phyloP scores from a whole-genome alignment of 2,113 vertebrate species.

The Haemorhous mexicanus region DNA sequence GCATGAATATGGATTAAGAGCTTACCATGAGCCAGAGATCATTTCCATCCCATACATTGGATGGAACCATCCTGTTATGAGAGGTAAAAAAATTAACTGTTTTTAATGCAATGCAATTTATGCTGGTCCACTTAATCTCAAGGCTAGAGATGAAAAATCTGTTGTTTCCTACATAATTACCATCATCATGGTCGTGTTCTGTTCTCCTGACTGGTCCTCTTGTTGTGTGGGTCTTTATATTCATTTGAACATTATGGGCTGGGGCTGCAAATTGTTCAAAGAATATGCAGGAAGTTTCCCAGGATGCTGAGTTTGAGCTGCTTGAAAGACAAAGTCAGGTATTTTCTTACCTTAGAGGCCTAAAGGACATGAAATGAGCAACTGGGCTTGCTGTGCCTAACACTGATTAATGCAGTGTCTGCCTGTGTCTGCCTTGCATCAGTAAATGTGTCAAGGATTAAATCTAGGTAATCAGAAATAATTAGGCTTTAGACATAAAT shows the following conservation, averaged over 20 bases:
- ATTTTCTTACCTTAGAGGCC: neutral
- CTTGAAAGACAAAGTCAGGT: neutral
- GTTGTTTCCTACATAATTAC: neutral
- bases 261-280: neutral
- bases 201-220: neutral
- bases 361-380: neutral
- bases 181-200: fast-evolving
- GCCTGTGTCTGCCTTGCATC: neutral
- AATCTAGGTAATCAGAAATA: neutral
- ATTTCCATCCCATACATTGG: neutral
- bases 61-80: neutral
- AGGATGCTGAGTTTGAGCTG: neutral
- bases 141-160: neutral
- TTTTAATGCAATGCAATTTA: neutral
- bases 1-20: neutral
- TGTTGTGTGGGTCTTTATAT: neutral
- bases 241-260: neutral
- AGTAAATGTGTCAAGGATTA: neutral
- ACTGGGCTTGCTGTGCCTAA: neutral
- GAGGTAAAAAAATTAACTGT: neutral
- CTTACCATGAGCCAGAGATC: neutral
- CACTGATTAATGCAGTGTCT: neutral
- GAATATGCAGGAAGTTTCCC: neutral
- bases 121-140: neutral
- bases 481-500: neutral